Conservation (phyloP, 2,888 invertebrate genomes). For the Brachyopa scutellaris region DNA sequence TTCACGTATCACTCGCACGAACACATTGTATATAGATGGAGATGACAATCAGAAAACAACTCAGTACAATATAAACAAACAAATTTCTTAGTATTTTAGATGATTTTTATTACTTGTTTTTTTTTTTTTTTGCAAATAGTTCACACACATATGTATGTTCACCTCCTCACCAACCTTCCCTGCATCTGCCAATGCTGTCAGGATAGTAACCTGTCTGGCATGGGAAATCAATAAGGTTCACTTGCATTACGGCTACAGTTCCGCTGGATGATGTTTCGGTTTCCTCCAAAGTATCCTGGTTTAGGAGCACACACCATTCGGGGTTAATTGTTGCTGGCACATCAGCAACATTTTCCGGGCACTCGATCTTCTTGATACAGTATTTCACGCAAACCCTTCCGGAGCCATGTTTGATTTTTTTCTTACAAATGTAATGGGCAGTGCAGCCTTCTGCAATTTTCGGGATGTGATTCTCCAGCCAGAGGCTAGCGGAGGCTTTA, state of each 20-base stretch:
- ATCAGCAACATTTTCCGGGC: constrained; percentile 71
- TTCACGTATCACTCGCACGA: background rate
- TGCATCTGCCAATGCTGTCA: constrained; percentile 79
- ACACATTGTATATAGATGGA: no score
- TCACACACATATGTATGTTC: no score
- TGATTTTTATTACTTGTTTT: background rate
- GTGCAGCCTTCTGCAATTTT: constrained; percentile 74
- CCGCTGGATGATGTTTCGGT: background rate
- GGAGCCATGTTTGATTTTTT: constrained; percentile 74
- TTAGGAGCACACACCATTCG: constrained; percentile 76
- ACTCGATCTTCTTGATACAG: constrained; percentile 76
- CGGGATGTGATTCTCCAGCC: constrained; percentile 75
- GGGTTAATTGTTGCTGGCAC: constrained; percentile 56
- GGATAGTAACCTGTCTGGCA: constrained; percentile 80
- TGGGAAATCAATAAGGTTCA: constrained; percentile 80
- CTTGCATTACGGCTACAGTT: constrained; percentile 73
- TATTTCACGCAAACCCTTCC: constrained; percentile 76
- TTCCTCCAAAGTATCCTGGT: constrained; percentile 72
- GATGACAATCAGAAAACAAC: no score
- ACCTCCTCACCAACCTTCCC: constrained; percentile 79
- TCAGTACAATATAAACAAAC: constrained; percentile 4
- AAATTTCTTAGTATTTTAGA: background rate
- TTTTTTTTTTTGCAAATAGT: background rate
- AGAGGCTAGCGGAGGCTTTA: constrained; percentile 35
- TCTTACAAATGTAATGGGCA: constrained; percentile 75